A percentile compares a stretch with the other conserved stretches of the same genome.
Conservation (phyloP, 2,797 vertebrate species). For the Alcedo atthis region DNA sequence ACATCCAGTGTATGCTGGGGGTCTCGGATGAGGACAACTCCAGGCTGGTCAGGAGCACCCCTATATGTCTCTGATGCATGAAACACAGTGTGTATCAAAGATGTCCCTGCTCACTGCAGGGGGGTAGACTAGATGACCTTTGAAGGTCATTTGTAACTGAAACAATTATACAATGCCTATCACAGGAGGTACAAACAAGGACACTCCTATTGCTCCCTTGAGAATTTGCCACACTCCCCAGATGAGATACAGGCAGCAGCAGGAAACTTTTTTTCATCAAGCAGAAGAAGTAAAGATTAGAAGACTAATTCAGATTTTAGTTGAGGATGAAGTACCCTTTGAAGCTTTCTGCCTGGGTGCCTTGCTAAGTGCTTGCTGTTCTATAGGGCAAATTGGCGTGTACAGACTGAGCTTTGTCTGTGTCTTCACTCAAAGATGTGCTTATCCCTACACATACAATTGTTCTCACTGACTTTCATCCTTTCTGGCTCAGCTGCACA, state of each 20-base stretch:
- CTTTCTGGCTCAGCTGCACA: neutral
- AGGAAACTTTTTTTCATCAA: neutral
- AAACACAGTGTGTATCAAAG: neutral
- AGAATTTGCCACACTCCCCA: neutral
- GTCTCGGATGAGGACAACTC: neutral
- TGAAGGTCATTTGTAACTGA: neutral
- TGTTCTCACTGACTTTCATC: neutral
- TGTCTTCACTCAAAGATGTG: neutral
- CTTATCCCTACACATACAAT: neutral
- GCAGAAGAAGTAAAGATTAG: neutral
- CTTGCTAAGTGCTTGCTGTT: neutral
- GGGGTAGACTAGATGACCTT: neutral
- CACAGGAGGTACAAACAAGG: neutral
- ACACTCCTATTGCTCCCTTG: accelerated
- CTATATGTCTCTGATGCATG: neutral
- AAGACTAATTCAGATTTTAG: neutral
- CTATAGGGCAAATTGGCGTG: neutral
- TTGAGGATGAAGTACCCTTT: neutral
- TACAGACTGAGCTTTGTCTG: neutral
- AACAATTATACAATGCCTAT: neutral
- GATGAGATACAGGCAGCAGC: neutral
- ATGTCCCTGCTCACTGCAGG: neutral
- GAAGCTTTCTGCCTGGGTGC: neutral
- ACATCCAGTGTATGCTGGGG: neutral
- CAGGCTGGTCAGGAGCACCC: neutral